Evolutionary conservation across 1,140 invertebrate species (phyloP).

Genomic region (Mycetomoellerius zeteki): DNA sequence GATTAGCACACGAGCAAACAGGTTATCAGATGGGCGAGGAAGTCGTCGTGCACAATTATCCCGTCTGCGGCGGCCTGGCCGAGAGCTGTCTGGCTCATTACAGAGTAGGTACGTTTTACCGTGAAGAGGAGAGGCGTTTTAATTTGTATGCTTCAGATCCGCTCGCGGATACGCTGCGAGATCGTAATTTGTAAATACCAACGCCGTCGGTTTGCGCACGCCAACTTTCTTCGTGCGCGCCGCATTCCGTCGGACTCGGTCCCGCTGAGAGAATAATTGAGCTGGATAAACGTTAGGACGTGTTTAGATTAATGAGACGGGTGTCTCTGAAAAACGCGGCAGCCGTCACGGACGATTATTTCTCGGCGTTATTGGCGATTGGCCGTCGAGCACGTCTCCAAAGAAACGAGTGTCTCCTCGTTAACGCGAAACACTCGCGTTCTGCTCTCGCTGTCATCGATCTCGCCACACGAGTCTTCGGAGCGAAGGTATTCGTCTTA

Average conservation of each 20-base stretch:
- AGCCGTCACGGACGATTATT: conserved; percentile 58
- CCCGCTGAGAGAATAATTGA: conserved; percentile 24
- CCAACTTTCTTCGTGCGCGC: not conserved
- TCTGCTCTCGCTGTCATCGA: conserved; percentile 59
- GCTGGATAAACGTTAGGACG: conserved; percentile 43
- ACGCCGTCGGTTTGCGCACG: not conserved
- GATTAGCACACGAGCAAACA: conserved; percentile 50
- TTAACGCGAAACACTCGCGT: conserved; percentile 41
- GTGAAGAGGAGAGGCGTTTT: not conserved
- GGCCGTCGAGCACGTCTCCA: conserved; percentile 51
- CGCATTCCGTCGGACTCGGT: not conserved
- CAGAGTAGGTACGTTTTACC: not conserved
- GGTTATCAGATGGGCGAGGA: conserved; percentile 55
- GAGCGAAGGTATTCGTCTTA: conserved; percentile 51
- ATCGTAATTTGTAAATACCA: not conserved
- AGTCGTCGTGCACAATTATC: conserved; percentile 63
- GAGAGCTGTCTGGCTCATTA: conserved; percentile 63
- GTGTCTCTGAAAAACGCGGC: conserved; percentile 30
- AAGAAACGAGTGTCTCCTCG: conserved; percentile 44
- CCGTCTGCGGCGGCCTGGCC: conserved; percentile 50
- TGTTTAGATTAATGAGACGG: conserved; percentile 47
- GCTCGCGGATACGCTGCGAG: not conserved
- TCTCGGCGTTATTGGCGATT: conserved; percentile 46
- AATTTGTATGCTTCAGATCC: not conserved
- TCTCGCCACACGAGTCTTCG: conserved; percentile 42